Conservation (phyloP, 2,113 vertebrate species). For the Brachypteracias leptosomus region DNA sequence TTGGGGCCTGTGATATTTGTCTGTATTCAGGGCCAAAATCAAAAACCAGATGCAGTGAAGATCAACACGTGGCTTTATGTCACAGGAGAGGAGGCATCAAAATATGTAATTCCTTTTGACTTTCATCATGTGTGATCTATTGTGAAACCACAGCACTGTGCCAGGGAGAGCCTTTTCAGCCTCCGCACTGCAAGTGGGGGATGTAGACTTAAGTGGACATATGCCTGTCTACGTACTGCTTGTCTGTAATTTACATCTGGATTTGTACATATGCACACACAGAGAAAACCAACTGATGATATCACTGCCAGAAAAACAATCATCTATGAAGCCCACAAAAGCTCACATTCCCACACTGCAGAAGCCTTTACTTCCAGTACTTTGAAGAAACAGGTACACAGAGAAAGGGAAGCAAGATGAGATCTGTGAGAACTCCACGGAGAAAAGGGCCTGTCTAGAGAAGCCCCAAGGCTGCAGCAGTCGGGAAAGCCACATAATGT, state of each 20-base stretch:
- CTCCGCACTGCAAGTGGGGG: neutral
- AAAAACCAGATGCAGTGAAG: constrained; percentile 18
- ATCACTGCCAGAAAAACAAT: neutral
- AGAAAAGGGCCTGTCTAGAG: neutral
- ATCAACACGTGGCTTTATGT: neutral
- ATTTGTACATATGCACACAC: neutral
- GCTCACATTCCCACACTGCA: neutral
- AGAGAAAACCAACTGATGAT: neutral
- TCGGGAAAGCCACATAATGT: neutral
- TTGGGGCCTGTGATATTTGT: neutral
- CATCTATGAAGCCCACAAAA: neutral
- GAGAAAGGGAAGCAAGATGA: neutral
- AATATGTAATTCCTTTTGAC: constrained; percentile 18
- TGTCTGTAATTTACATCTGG: neutral
- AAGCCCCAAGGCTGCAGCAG: neutral
- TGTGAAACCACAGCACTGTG: neutral
- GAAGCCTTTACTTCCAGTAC: neutral
- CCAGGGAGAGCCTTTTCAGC: neutral
- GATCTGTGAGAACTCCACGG: neutral
- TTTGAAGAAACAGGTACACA: neutral
- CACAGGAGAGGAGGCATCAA: neutral
- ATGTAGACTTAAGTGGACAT: neutral
- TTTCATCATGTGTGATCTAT: neutral
- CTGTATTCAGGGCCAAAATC: neutral
- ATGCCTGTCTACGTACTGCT: neutral